Evolutionary conservation across 2,113 vertebrate species (phyloP).

Genomic region (Scomber japonicus): DNA sequence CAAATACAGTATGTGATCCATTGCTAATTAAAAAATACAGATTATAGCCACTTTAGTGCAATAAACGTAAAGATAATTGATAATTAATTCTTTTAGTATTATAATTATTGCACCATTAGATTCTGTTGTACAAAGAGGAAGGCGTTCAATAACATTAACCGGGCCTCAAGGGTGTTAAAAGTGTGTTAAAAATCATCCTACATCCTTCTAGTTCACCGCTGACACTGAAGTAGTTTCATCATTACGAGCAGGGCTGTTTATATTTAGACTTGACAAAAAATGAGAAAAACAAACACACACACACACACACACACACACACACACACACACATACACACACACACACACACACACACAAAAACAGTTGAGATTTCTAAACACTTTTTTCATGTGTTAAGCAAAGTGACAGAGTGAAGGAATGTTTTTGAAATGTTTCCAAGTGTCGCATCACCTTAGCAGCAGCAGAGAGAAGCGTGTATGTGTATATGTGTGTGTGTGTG

Average conservation of each 20-base stretch:
- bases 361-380: slow-evolving; percentile 11
- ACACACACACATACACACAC: no score
- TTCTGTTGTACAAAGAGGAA: neutral
- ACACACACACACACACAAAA: neutral
- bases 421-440: slow-evolving; percentile 51
- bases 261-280: slow-evolving; percentile 26
- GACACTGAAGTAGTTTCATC: neutral
- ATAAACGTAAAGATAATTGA: neutral
- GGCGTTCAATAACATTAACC: neutral
- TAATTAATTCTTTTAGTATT: neutral
- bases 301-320: no score
- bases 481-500: neutral
- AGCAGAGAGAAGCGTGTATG: neutral
- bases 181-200: neutral
- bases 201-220: neutral
- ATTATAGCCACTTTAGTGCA: neutral
- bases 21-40: neutral
- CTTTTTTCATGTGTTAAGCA: neutral
- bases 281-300: no score
- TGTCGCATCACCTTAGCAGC: slow-evolving; percentile 52
- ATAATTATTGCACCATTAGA: neutral
- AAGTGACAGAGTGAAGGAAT: slow-evolving; percentile 35
- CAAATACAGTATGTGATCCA: neutral
- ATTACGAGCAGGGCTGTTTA: slow-evolving; percentile 2
- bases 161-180: neutral